Evolutionary conservation across 1,140 invertebrate genomes (phyloP), one percentile per base, ranked within the genome.

Genomic region (Atta colombica): DNA sequence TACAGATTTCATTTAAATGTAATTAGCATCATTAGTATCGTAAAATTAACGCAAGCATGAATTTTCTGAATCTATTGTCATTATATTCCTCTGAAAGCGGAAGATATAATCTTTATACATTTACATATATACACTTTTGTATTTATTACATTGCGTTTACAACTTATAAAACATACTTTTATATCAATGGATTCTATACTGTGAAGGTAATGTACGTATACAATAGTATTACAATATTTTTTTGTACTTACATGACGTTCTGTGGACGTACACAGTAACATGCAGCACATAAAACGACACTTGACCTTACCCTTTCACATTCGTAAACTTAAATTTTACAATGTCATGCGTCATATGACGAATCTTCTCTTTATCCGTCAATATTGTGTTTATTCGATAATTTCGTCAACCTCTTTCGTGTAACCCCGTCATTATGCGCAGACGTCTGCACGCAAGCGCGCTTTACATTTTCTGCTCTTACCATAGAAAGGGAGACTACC

Each of bases 371-470:
- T 45, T 25, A 7, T 6, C n/a, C 8, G 35, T 28, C 21, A 35
- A n/a, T 6, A 14, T 25, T 31, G 8, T 14, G 8, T 61, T 84
- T 60, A 21, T 51, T 16, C 25, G 6, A 53, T 14, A 63, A 58
- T 75, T 39, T 77, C 21, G 2, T n/a, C n/a, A 65, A 78, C 21
- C 28, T 16, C 14, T 66, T 65, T 65, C 60, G 31, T 8, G 6
- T 25, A 69, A 35, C 10, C 16, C 49, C 25, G 5, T 63, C 14
- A 78, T 66, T 78, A 77, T 51, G 49, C 60, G 74, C 61, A 55
- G 63, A 55, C 35, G 60, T 78, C 78, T 78, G 0, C 61, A 85
- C 74, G 74, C 74, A 78, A 85, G 74, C 74, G 74, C 74, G 63
- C 28, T 35, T 35, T 31, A n/a, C 6, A 55, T 25, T 35, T 12